phyloP scores from a whole-genome alignment of 2,888 invertebrate genomes.

The Timandra comae region DNA sequence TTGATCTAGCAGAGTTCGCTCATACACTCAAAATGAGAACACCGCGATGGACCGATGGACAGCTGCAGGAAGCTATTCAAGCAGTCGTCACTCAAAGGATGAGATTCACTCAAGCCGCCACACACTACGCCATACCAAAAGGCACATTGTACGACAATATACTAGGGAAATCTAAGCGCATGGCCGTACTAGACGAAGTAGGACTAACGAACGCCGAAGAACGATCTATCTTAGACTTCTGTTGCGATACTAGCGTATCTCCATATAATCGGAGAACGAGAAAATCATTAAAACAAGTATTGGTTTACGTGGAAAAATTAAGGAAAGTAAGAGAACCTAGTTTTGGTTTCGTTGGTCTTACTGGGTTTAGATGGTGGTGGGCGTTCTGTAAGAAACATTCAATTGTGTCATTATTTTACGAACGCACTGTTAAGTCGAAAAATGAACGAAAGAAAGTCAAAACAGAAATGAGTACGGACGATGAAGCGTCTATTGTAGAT shows the following conservation, averaged over 20 bases:
- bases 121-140: slow-evolving; percentile 84
- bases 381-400: slow-evolving; percentile 88
- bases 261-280: slow-evolving; percentile 84
- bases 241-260: slow-evolving; percentile 83
- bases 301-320: slow-evolving; percentile 81
- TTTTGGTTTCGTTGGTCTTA: slow-evolving; percentile 82
- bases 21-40: slow-evolving; percentile 83
- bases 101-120: slow-evolving; percentile 86
- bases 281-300: slow-evolving; percentile 79
- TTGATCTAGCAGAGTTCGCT: slow-evolving; percentile 63
- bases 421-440: slow-evolving; percentile 32
- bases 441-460: slow-evolving; percentile 14
- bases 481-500: too few species aligned
- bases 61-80: slow-evolving; percentile 85
- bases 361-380: slow-evolving; percentile 89
- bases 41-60: slow-evolving; percentile 84
- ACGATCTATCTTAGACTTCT: slow-evolving; percentile 81
- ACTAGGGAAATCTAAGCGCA: slow-evolving; percentile 84
- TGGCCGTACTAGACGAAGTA: slow-evolving; percentile 84
- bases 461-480: slow-evolving; percentile 30
- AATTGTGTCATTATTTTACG: slow-evolving; percentile 77
- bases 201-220: slow-evolving; percentile 79
- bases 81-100: slow-evolving; percentile 85
- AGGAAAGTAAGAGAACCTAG: slow-evolving; percentile 75
- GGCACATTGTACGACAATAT: slow-evolving; percentile 88